Percentiles rank a stretch among this genome's conserved stretches.
Evolutionary conservation across 2,113 vertebrate species (phyloP).

Genomic region (Neotoma lepida): DNA sequence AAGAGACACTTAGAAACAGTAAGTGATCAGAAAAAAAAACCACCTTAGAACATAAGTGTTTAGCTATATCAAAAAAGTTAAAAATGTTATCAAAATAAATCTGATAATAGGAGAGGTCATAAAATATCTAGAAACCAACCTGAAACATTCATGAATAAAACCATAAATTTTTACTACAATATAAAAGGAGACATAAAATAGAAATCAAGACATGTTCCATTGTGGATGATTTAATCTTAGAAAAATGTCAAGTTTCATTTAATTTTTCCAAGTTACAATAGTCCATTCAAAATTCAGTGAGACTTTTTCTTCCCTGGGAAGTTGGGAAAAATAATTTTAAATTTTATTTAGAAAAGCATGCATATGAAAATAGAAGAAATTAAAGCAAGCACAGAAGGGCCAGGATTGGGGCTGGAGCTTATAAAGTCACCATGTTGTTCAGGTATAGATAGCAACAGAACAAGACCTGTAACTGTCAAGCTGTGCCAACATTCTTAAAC

Average conservation of each 20-base stretch:
- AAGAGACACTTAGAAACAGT: not conserved
- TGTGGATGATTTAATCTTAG: not conserved
- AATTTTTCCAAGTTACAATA: not conserved
- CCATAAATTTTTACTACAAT: not conserved
- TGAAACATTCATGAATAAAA: slow-evolving; percentile 25
- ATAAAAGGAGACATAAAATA: not conserved
- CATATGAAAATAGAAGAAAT: not conserved
- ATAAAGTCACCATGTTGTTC: not conserved
- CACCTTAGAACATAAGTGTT: not conserved
- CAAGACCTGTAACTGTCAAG: not conserved
- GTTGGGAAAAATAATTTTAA: not conserved
- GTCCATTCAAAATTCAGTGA: not conserved
- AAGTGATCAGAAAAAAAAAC: not conserved
- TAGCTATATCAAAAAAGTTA: not conserved
- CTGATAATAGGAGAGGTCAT: not conserved
- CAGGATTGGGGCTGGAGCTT: not conserved
- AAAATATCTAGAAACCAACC: not conserved
- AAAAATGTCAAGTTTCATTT: slow-evolving; percentile 33
- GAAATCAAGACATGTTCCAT: not conserved
- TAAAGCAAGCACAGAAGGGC: not conserved
- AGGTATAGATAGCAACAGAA: not conserved
- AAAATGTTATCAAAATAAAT: not conserved
- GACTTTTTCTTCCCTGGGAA: not conserved
- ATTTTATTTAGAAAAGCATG: slow-evolving; percentile 3
- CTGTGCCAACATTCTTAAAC: not conserved